Conservation (phyloP, 2,113 vertebrate species). For the Syngnathoides biaculeatus region DNA sequence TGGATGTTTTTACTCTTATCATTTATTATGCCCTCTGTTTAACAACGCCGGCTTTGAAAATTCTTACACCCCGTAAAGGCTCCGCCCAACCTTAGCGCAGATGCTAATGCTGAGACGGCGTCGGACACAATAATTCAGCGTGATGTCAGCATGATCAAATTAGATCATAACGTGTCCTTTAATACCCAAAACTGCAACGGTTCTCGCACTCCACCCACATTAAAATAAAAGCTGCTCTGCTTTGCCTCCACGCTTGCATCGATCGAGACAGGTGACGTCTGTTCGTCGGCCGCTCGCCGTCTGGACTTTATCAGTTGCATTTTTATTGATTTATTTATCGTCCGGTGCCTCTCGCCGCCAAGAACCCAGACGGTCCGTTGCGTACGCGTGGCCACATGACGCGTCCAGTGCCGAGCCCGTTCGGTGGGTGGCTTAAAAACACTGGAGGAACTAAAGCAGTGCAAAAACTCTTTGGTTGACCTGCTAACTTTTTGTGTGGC, state of each 20-base stretch:
- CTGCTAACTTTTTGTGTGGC: too few relatives aligned
- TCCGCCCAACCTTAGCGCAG: not conserved
- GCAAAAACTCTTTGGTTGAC: too few relatives aligned
- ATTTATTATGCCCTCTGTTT: not conserved
- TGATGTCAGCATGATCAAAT: not conserved
- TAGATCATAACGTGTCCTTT: not conserved
- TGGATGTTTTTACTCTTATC: too few relatives aligned
- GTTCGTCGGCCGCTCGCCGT: conserved; percentile 26
- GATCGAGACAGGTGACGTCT: conserved; percentile 35
- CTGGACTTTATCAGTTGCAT: conserved; percentile 38
- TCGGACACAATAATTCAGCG: not conserved
- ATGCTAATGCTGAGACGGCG: not conserved
- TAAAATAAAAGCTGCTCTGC: conserved; percentile 29
- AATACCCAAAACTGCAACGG: not conserved
- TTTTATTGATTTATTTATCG: conserved; percentile 7
- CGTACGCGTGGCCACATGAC: not conserved
- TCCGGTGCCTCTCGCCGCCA: conserved; percentile 18
- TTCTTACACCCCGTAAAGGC: not conserved
- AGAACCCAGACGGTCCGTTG: conserved; percentile 31
- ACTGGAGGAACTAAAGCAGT: not conserved
- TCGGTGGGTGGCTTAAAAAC: not conserved
- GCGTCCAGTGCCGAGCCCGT: not conserved
- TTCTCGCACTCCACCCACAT: not conserved
- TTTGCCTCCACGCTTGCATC: conserved; percentile 24
- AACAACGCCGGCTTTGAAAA: not conserved